Base-by-base conservation (phyloP, 2,888 invertebrate genomes). In the Calameuta filiformis region DNA sequence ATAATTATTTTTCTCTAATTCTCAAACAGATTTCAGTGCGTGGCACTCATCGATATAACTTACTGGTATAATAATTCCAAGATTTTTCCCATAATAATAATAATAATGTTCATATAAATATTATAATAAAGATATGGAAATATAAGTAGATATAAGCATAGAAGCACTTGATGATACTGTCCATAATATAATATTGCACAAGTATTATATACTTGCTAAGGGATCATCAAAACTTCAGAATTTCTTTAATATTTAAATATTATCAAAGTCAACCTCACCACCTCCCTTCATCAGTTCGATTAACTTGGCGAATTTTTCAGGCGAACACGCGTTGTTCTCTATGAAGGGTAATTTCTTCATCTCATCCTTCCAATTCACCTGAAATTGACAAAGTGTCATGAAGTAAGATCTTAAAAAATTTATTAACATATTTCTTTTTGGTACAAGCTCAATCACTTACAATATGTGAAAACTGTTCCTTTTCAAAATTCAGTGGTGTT, bases 361-460 rank as follows among this genome's bases (percentile, higher is more conserved):
- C 11, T 84, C 84, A 34, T 81, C 76, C 71, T 89, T 87, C 92
- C 92, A 92, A 68, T 88, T 81, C 78, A 89, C 85, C 92, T 92
- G 77, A 73, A 88, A 86, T 76, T 73, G 23, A 56, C 23, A 56
- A 23, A 56, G 9, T 56, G 9, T 56, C 9, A 23, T 15, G 23
- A 35, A 74, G 56, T 56, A 23, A 56, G 23, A 9, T 23, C 9
- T 56, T 31, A 31, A 31, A 31, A 31, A 31, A 31, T 31, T 23
- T 23, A 9, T 56, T 56, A 23, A 23, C 23, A 23, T 9, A 56
- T 56, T 56, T 56, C 56, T 56, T 2, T 6, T 40, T 15, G 15
- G 15, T 40, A 40, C 1, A 15, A 15, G 4, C 23, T 40, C 6
- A 23, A 23, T 15, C 23, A 83, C 88, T 85, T 84, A 90, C 90